These are phyloP conservation scores for Tokudaia tokunoshimensis DNA, from an alignment of 2,797 vertebrate genomes.

Conservation along the genomic window DNA sequence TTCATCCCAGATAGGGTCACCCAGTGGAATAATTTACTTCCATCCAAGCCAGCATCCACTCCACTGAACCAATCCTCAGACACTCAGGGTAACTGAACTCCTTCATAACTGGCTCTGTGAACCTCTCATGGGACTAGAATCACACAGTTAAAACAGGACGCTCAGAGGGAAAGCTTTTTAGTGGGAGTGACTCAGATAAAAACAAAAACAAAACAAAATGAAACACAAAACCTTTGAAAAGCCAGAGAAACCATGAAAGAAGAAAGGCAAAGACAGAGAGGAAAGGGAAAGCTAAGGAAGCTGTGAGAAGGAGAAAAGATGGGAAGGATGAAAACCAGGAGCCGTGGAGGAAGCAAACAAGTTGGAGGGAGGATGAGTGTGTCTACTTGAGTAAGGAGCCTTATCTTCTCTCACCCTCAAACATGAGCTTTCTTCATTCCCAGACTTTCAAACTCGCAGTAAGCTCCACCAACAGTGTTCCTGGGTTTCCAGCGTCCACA, in stretches of 20 bases:
- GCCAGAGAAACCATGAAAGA: background rate
- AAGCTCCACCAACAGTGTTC: background rate
- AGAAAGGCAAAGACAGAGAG: background rate
- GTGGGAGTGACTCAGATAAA: background rate
- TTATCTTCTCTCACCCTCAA: background rate
- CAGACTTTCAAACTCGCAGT: background rate
- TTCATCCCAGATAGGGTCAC: background rate
- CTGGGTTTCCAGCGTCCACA: background rate
- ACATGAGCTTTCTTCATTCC: background rate
- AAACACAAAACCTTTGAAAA: background rate
- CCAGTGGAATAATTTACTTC: background rate
- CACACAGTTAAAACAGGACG: background rate
- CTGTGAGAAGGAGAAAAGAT: background rate
- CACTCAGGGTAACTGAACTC: background rate
- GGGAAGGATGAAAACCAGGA: background rate
- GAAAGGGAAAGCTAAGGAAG: background rate
- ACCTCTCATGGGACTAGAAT: background rate
- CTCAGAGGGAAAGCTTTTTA: background rate
- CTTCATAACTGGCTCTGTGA: background rate
- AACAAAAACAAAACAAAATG: background rate
- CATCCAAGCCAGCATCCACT: background rate
- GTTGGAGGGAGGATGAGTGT: background rate
- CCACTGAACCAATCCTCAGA: background rate
- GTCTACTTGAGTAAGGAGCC: background rate
- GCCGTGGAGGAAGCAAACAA: background rate